These are phyloP conservation scores for Chloroclysta siterata DNA, from an alignment of 2,888 invertebrate genomes.

Conservation along the genomic window DNA sequence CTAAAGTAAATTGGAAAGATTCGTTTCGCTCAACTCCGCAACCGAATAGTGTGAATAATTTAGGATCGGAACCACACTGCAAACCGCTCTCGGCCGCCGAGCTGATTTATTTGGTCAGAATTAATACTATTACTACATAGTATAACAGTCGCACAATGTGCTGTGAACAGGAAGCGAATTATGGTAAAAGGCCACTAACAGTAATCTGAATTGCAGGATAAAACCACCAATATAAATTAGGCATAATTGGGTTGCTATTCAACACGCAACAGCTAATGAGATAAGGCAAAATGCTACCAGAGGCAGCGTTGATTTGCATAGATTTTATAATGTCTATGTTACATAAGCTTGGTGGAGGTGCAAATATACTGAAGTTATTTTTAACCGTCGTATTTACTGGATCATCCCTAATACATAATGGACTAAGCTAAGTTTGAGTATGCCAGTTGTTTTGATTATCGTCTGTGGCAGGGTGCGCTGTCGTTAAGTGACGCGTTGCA, in stretches of 20 bases:
- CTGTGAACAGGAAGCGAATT: conserved; percentile 13
- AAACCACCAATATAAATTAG: not conserved
- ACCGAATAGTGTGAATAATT: conserved; percentile 25
- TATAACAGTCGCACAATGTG: conserved; percentile 17
- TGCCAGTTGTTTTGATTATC: conserved; percentile 22
- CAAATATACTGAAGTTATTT: too few relatives aligned
- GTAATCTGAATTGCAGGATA: not conserved
- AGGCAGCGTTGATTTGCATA: not conserved
- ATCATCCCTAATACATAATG: too few relatives aligned
- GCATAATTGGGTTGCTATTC: not conserved
- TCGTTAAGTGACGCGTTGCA: conserved; percentile 74
- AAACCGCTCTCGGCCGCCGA: conserved; percentile 21
- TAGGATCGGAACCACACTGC: conserved; percentile 22
- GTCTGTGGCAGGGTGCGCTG: conserved; percentile 48
- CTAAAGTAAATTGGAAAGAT: conserved; percentile 7
- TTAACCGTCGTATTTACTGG: too few relatives aligned
- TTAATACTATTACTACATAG: conserved; percentile 15
- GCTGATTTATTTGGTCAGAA: conserved; percentile 19
- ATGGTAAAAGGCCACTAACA: not conserved
- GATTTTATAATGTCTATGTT: too few relatives aligned
- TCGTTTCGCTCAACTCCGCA: conserved; percentile 15
- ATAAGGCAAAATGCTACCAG: not conserved
- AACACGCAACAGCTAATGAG: not conserved
- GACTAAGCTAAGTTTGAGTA: too few relatives aligned
- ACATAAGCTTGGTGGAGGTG: too few relatives aligned